Percentiles rank a stretch among this genome's conserved stretches.
Conservation (phyloP, 2,113 vertebrate genomes). For the Python bivittatus region DNA sequence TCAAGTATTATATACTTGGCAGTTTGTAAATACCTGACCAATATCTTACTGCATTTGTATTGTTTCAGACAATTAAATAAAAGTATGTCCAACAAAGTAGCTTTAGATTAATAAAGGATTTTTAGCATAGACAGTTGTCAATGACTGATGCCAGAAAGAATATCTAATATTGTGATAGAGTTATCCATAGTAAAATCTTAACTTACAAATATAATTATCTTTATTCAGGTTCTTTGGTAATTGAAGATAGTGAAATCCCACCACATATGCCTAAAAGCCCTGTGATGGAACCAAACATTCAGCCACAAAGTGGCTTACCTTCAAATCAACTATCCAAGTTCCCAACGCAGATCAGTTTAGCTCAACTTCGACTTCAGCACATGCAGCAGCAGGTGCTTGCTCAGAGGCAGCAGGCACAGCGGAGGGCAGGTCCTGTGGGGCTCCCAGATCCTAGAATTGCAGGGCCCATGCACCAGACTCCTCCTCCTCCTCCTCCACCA, state of each 20-base stretch:
- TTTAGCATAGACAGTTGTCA: not conserved
- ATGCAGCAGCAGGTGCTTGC: conserved; percentile 85
- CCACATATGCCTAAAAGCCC: conserved; percentile 75
- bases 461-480: conserved; percentile 73
- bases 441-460: conserved; percentile 75
- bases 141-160: conserved; percentile 3
- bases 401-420: conserved; percentile 80
- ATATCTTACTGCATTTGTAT: not conserved
- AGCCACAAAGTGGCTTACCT: conserved; percentile 72
- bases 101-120: not conserved
- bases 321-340: conserved; percentile 82
- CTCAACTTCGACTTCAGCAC: conserved; percentile 83
- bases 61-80: not conserved
- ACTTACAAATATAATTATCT: conserved; percentile 47
- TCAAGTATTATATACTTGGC: not conserved
- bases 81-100: not conserved
- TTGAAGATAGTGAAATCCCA: conserved; percentile 79
- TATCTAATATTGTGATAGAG: not conserved
- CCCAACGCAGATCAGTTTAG: conserved; percentile 82
- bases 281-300: conserved; percentile 69
- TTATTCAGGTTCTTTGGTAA: conserved; percentile 78
- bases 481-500: conserved; percentile 61
- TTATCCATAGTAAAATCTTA: not conserved
- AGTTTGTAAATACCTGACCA: not conserved
- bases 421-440: conserved; percentile 66